Evolutionary conservation across 2,113 vertebrate genomes (phyloP).

Genomic region (Coregonus clupeaformis): DNA sequence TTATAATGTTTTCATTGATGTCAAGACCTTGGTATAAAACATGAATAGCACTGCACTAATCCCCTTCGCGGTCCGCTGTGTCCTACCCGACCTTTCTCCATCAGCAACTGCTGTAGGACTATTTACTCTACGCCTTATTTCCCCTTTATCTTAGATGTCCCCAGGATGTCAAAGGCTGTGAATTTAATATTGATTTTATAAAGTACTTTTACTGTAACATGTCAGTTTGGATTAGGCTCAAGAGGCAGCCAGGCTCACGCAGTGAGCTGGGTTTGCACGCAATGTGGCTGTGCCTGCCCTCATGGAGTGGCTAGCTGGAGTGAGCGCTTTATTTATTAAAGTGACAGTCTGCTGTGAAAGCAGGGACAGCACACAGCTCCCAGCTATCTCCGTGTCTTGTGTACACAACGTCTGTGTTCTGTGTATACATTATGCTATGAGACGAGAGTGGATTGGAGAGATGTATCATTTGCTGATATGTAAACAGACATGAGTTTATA

Average conservation of each 20-base stretch:
- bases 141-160: constrained; percentile 87
- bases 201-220: constrained; percentile 99
- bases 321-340: constrained; percentile 84
- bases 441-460: constrained; percentile 80
- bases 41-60: constrained; percentile 82
- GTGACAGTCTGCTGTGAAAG: constrained; percentile 78
- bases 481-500: constrained; percentile 89
- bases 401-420: constrained; percentile 69
- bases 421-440: constrained; percentile 67
- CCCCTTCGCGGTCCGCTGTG: constrained; percentile 71
- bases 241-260: constrained; percentile 75
- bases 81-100: constrained; percentile 56
- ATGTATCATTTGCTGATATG: constrained; percentile 80
- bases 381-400: constrained; percentile 75
- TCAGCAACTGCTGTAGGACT: constrained; percentile 79
- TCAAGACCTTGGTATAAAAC: constrained; percentile 87
- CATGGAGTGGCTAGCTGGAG: constrained; percentile 69
- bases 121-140: constrained; percentile 89
- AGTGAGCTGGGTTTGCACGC: constrained; percentile 91
- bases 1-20: constrained; percentile 93
- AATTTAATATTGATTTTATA: constrained; percentile 99
- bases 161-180: constrained; percentile 90
- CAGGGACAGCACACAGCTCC: constrained; percentile 71
- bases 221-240: constrained; percentile 91
- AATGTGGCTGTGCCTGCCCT: constrained; percentile 74